phyloP scores from a whole-genome alignment of 2,113 vertebrate genomes.

The Brachyhypopomus occidentalis region DNA sequence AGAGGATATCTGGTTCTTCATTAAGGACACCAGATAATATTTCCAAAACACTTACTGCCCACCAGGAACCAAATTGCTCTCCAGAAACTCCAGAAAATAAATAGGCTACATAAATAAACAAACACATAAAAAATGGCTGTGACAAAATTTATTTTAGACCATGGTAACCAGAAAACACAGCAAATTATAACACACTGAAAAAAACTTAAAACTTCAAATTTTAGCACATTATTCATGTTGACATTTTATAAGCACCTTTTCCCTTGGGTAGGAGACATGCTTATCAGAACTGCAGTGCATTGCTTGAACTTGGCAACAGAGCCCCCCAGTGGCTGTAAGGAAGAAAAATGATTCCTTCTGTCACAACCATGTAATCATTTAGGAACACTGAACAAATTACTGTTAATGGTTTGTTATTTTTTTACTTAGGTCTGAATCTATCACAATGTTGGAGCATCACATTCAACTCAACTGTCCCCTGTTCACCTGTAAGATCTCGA shows the following conservation, averaged over 20 bases:
- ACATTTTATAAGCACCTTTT: slow-evolving; percentile 26
- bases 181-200: no score
- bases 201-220: background rate
- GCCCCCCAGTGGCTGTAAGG: background rate
- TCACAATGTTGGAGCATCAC: slow-evolving; percentile 10
- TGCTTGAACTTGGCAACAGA: slow-evolving; percentile 27
- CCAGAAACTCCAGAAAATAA: background rate
- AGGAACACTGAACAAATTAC: slow-evolving; percentile 5
- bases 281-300: slow-evolving; percentile 10
- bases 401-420: background rate
- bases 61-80: background rate
- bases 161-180: background rate
- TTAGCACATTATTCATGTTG: slow-evolving; percentile 16
- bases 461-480: slow-evolving; percentile 74
- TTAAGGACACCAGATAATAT: background rate
- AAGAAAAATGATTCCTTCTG: background rate
- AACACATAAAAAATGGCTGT: background rate
- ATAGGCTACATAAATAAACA: background rate
- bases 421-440: background rate
- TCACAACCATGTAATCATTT: background rate
- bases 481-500: slow-evolving; percentile 92
- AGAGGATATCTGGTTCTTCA: background rate
- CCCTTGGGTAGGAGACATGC: background rate
- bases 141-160: background rate
- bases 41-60: background rate